Evolutionary conservation across 2,888 invertebrate species (phyloP).

Genomic region (Syrphus vitripennis): DNA sequence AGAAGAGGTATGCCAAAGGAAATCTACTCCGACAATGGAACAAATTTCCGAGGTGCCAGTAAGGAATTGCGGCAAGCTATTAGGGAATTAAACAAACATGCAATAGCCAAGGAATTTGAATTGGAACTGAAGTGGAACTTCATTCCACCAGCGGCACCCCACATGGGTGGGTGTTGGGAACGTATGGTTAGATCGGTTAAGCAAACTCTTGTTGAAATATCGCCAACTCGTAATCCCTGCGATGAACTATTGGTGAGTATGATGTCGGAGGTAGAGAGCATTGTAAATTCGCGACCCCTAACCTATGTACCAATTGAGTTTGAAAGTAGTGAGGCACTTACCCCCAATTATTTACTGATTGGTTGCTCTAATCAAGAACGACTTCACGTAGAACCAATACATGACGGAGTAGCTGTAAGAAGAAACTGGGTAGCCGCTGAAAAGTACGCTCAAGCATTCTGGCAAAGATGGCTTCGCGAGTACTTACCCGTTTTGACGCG

Average conservation of each 20-base stretch:
- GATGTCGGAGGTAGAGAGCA: not conserved
- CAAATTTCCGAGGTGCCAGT: conserved; percentile 51
- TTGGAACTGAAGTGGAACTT: not conserved
- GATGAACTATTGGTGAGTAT: not conserved
- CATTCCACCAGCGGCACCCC: not conserved
- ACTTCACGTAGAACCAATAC: too few relatives aligned
- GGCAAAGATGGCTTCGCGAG: not conserved
- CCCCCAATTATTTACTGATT: not conserved
- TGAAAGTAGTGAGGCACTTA: too few relatives aligned
- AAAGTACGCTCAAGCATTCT: not conserved
- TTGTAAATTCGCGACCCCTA: not conserved
- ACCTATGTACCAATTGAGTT: not conserved
- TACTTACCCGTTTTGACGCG: not conserved
- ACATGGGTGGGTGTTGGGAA: not conserved
- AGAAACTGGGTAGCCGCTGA: too few relatives aligned
- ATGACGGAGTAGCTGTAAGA: too few relatives aligned
- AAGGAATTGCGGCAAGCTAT: not conserved
- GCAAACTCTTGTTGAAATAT: not conserved
- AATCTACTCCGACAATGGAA: conserved; percentile 56
- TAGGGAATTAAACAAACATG: not conserved
- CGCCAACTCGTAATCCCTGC: not conserved
- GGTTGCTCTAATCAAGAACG: too few relatives aligned
- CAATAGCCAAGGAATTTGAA: not conserved
- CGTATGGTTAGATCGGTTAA: not conserved
- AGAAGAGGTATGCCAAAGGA: conserved; percentile 41